These are phyloP conservation scores for Zygogramma bicolorata DNA, from an alignment of 2,888 invertebrate genomes.

Conservation along the genomic window DNA sequence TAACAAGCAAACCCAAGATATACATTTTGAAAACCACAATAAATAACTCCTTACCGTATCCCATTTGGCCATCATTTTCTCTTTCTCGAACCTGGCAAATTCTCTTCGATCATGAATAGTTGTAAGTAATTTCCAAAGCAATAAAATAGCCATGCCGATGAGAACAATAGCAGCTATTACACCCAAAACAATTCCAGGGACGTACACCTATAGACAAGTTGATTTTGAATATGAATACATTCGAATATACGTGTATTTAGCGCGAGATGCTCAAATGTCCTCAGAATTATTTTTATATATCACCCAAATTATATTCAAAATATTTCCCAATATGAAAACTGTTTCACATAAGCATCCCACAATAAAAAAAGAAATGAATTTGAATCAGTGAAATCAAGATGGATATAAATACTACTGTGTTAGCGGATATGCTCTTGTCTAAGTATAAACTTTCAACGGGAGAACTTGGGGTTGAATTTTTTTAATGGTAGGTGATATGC, in stretches of 20 bases:
- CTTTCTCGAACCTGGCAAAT: constrained; percentile 98
- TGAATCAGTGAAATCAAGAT: too few species aligned
- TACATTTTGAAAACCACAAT: neutral
- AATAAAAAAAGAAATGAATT: too few species aligned
- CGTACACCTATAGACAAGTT: constrained; percentile 46
- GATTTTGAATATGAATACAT: neutral
- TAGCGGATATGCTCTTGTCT: too few species aligned
- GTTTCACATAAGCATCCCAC: too few species aligned
- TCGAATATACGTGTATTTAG: neutral
- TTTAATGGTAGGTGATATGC: too few species aligned
- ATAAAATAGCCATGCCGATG: constrained; percentile 90
- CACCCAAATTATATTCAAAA: too few species aligned
- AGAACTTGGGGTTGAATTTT: too few species aligned
- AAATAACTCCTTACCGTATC: constrained; percentile 84
- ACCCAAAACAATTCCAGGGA: constrained; percentile 86
- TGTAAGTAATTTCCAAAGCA: constrained; percentile 97
- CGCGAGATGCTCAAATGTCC: neutral
- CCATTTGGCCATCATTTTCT: constrained; percentile 98
- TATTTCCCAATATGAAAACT: too few species aligned
- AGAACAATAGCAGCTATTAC: constrained; percentile 97
- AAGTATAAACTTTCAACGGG: too few species aligned
- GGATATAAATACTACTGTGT: too few species aligned
- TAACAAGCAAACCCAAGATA: neutral
- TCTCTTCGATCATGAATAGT: constrained; percentile 97
- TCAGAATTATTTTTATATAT: too few species aligned